Evolutionary conservation across 1,140 invertebrate species (phyloP), one percentile per base, ranked within the genome.

Genomic region (Daktulosphaira vitifoliae): DNA sequence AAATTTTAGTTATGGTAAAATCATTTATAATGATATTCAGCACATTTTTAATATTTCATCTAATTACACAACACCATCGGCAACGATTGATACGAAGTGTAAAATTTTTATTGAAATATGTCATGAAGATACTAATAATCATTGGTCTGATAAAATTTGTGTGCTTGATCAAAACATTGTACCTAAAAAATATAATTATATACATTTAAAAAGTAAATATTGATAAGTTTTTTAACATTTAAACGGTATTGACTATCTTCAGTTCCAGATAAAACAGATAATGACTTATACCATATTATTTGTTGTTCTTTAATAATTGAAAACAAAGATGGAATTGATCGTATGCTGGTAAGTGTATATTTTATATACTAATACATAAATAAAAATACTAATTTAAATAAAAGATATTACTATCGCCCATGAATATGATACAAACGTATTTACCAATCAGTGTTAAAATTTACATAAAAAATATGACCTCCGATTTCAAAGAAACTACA

Each of bases 131-230:
- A 6, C 29, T 37, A 44, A 66, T 23, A 29, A 39, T 13, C 54
- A 65, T 0, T 91, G 89, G 89, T 88, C 87, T 7, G 87, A 87
- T 0, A 83, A 88, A 69, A 85, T 91, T 70, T 84, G 86, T 7
- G 71, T 89, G 26, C 78, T 80, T 62, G 78, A 81, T 64, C 20
- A 51, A 18, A 37, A 54, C 44, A 37, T 49, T 4, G 22, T 46
- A 4, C 38, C 22, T 33, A 25, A 3, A 23, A 62, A 62, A 51
- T 51, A 66, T 49, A 66, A 39, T 23, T 59, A 53, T 16, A 86
- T 85, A 83, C 74, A 87, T 0, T 85, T 88, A 2, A 86, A 86
- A 81, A 79, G 83, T 84, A 72, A 69, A 38, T 33, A 6, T 33
- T 33, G 29, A 33, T 6, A 33, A 33, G 11, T 33, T 33, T 33